These are phyloP conservation scores for Melipona bicolor DNA, from an alignment of 2,888 invertebrate species.

Conservation along the genomic window DNA sequence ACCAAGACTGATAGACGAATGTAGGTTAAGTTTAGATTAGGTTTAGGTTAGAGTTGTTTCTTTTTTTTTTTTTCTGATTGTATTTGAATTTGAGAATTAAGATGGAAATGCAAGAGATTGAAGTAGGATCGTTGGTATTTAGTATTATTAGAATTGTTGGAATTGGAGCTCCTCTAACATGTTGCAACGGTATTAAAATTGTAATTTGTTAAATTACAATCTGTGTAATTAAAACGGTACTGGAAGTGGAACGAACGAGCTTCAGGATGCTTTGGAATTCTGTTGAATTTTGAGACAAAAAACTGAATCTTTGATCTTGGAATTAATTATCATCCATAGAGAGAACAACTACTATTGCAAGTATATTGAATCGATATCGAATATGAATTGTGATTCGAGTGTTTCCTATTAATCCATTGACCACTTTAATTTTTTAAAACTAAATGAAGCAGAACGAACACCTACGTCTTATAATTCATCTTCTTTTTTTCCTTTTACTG, in stretches of 20 bases:
- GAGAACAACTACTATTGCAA: too few species aligned
- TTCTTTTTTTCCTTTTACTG: not conserved
- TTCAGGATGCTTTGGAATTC: too few species aligned
- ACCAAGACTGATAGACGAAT: slow-evolving; percentile 15
- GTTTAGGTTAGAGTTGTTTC: not conserved
- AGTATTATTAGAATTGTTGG: not conserved
- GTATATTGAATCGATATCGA: not conserved
- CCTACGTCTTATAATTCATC: too few species aligned
- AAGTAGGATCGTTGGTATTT: not conserved
- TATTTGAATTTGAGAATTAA: not conserved
- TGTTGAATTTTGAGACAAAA: too few species aligned
- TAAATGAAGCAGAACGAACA: too few species aligned
- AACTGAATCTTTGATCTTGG: too few species aligned
- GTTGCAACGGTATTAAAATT: too few species aligned
- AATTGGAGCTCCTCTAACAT: too few species aligned
- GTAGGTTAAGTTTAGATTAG: too few species aligned
- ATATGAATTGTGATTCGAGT: not conserved
- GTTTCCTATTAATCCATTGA: not conserved
- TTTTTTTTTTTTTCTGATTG: not conserved
- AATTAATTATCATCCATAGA: too few species aligned
- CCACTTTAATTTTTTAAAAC: too few species aligned
- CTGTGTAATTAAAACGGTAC: not conserved
- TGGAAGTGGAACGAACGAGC: not conserved
- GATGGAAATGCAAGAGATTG: not conserved
- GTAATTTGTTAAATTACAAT: too few species aligned